phyloP scores from a whole-genome alignment of 30 jellyfish, hydroid and myxozoan species.

The Sanderia malayensis region DNA sequence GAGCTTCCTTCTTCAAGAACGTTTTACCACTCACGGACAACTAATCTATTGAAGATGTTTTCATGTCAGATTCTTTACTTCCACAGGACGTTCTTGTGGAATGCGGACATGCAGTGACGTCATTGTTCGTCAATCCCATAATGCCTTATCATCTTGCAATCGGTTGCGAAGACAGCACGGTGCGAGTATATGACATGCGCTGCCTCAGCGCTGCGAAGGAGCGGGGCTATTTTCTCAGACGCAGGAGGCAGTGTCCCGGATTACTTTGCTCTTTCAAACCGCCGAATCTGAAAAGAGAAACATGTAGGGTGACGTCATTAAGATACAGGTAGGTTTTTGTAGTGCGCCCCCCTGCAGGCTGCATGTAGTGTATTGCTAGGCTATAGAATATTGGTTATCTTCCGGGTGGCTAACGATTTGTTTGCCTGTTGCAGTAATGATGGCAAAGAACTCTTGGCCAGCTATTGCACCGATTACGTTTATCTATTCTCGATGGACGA shows the following conservation, averaged over 20 bases:
- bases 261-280: slow-evolving; percentile 62
- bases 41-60: too few species aligned
- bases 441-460: slow-evolving; percentile 72
- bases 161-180: slow-evolving; percentile 86
- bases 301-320: slow-evolving; percentile 82
- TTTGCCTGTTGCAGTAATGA: slow-evolving; percentile 49
- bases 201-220: slow-evolving; percentile 42
- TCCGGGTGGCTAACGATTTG: too few species aligned
- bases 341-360: too few species aligned
- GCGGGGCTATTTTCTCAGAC: slow-evolving; percentile 17
- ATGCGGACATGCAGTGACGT: slow-evolving; percentile 59
- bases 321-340: slow-evolving; percentile 83
- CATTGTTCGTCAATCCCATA: slow-evolving; percentile 70
- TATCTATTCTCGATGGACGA: slow-evolving; percentile 59
- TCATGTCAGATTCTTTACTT: not conserved
- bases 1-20: too few species aligned
- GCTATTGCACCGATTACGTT: slow-evolving; percentile 82
- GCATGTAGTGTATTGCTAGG: too few species aligned
- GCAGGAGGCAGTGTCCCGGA: slow-evolving; percentile 36
- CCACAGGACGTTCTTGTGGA: slow-evolving; percentile 68
- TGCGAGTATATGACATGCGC: slow-evolving; percentile 73
- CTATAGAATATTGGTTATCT: too few species aligned
- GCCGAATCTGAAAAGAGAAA: slow-evolving; percentile 33
- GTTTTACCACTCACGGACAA: too few species aligned
- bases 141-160: slow-evolving; percentile 70